phyloP scores from a whole-genome alignment of 2,797 vertebrate genomes.

The Danio jaintianensis region DNA sequence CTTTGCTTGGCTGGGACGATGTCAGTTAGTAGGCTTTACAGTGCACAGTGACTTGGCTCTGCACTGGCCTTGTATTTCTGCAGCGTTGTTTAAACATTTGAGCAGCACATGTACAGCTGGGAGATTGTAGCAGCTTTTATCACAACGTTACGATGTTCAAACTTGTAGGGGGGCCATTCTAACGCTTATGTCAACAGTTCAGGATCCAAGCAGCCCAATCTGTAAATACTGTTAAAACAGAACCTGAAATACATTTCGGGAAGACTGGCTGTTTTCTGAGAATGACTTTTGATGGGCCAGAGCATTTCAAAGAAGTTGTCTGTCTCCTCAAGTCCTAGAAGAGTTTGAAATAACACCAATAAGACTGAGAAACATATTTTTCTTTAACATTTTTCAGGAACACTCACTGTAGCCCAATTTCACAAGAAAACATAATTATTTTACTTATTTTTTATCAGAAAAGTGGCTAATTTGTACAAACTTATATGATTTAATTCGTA shows the following conservation, averaged over 20 bases:
- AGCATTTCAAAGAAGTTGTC: constrained; percentile 55
- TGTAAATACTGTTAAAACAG: constrained; percentile 76
- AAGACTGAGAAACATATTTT: constrained; percentile 29
- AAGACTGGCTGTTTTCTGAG: constrained; percentile 72
- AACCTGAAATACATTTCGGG: constrained; percentile 70
- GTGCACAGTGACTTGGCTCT: constrained; percentile 61
- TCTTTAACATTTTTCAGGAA: too few relatives aligned
- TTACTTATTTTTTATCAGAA: too few relatives aligned
- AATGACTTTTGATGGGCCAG: constrained; percentile 67
- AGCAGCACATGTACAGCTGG: constrained; percentile 79
- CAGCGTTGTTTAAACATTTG: constrained; percentile 81
- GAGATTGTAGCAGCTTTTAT: constrained; percentile 78
- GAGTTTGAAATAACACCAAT: constrained; percentile 19
- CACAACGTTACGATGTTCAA: constrained; percentile 76
- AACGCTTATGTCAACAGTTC: constrained; percentile 78
- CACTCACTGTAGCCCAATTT: too few relatives aligned
- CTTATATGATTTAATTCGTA: too few relatives aligned
- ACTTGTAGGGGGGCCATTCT: constrained; percentile 76
- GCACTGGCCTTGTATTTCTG: constrained; percentile 71
- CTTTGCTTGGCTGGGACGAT: constrained; percentile 71
- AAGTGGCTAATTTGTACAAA: too few relatives aligned
- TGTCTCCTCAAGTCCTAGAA: constrained; percentile 46
- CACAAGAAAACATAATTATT: too few relatives aligned
- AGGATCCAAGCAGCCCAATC: constrained; percentile 71
- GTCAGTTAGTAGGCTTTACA: constrained; percentile 72